A percentile compares a stretch with the other conserved stretches of the same genome.
Evolutionary conservation across 2,113 vertebrate genomes (phyloP).

Genomic region (Tachuris rubrigastra): DNA sequence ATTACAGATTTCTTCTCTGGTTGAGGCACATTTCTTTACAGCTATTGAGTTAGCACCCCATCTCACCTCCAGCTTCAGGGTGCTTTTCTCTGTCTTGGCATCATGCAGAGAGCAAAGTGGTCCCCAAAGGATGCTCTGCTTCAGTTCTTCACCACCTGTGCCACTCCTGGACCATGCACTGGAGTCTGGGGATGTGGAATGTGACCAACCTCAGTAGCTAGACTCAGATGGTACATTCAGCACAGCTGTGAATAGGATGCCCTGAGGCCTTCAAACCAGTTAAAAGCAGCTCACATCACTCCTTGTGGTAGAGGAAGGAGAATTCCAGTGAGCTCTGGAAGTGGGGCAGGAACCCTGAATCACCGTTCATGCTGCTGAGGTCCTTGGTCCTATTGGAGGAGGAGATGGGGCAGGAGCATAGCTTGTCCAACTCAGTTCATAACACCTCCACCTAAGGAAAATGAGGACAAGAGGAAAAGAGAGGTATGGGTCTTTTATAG

Average conservation of each 20-base stretch:
- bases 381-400: background rate
- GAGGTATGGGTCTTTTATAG: background rate
- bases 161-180: slow-evolving; percentile 68
- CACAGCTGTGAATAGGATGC: background rate
- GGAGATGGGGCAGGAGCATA: slow-evolving; percentile 31
- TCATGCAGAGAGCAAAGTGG: slow-evolving; percentile 66
- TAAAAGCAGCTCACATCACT: slow-evolving; percentile 63
- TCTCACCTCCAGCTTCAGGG: slow-evolving; percentile 77
- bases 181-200: background rate
- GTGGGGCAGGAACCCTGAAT: background rate
- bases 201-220: slow-evolving; percentile 47
- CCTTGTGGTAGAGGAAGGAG: slow-evolving; percentile 67
- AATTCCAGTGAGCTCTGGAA: slow-evolving; percentile 64
- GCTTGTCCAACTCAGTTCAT: background rate
- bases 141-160: slow-evolving; percentile 64
- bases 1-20: background rate
- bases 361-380: background rate
- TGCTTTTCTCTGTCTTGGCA: slow-evolving; percentile 35
- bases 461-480: background rate
- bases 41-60: background rate
- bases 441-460: slow-evolving; percentile 42
- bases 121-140: slow-evolving; percentile 72
- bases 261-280: slow-evolving; percentile 21
- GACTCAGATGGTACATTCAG: slow-evolving; percentile 43
- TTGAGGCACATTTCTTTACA: background rate